Base-by-base conservation (phyloP, 2,797 vertebrate genomes). In the Stomatorhinus walkeri region DNA sequence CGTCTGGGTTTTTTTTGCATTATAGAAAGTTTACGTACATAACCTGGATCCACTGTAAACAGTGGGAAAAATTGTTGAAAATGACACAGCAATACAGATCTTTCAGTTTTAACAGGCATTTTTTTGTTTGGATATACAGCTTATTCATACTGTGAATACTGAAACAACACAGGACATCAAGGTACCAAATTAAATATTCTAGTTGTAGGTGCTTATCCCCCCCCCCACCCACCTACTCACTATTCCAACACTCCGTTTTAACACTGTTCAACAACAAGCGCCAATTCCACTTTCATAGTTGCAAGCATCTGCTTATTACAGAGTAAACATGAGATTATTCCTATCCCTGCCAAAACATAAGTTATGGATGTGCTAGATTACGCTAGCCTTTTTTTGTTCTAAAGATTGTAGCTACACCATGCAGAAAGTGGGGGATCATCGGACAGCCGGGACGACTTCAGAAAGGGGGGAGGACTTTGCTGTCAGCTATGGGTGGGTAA, bases 1-100 rank as follows among this genome's bases (percentile, higher is more conserved):
- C 2, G 0, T 94, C 92, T 91, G 93, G 89, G 89, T 68, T 93
- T 93, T 94, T 95, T 96, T 95, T 95, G 95, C 95, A 95, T 96
- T 95, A 93, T 94, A 95, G 94, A 94, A 95, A 95, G 93, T 96
- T 81, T 95, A 94, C 93, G 93, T 94, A 94, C 94, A 88, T 88
- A 94, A 95, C 93, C 95, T 95, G 95, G 94, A 95, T 95, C 94
- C 92, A 94, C 95, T 95, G 95, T 96, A 96, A 96, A 96, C 95
- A 95, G 94, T 95, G 95, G 95, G 93, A 94, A 95, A 94, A 95
- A 95, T 79, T 94, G 94, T 94, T 94, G 94, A 94, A 94, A 94
- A 96, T 94, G 96, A 85, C 87, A 93, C 94, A 95, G 94, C 95
- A 95, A 95, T 94, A 95, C 94, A 94, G 94, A 93, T 94, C 94